Percentiles rank a stretch among this genome's conserved stretches.
These are phyloP conservation scores for Eulemur mongoz DNA, from an alignment of 2,797 vertebrate species.

Conservation along the genomic window DNA sequence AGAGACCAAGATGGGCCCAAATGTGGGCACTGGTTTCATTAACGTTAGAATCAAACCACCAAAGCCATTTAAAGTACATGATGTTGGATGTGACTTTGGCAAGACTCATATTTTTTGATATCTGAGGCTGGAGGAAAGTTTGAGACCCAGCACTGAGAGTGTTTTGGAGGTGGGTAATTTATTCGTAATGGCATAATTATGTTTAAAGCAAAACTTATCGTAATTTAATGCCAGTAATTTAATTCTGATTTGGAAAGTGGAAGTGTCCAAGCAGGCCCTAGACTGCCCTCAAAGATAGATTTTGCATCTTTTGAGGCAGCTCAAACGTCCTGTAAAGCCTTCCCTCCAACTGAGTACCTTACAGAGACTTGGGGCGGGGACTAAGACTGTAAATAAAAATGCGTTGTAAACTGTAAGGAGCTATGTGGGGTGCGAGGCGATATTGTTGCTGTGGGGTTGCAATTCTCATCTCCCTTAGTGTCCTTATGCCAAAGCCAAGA, in stretches of 20 bases:
- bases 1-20: not conserved
- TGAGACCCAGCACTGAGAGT: not conserved
- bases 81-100: not conserved
- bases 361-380: not conserved
- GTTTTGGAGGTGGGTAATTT: not conserved
- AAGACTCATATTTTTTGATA: not conserved
- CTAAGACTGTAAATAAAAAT: accelerated
- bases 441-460: too few relatives aligned
- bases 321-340: not conserved
- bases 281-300: not conserved
- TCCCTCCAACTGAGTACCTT: not conserved
- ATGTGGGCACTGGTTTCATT: not conserved
- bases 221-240: not conserved
- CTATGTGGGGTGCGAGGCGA: accelerated
- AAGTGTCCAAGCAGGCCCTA: not conserved
- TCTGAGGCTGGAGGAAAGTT: not conserved
- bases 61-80: not conserved
- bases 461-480: not conserved
- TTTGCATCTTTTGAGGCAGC: not conserved
- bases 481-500: not conserved
- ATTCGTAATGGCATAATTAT: not conserved
- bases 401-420: not conserved
- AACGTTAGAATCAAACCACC: not conserved
- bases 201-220: not conserved
- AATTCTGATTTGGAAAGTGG: not conserved